Conservation (phyloP, 2,113 vertebrate genomes). For the Phoenicopterus ruber region DNA sequence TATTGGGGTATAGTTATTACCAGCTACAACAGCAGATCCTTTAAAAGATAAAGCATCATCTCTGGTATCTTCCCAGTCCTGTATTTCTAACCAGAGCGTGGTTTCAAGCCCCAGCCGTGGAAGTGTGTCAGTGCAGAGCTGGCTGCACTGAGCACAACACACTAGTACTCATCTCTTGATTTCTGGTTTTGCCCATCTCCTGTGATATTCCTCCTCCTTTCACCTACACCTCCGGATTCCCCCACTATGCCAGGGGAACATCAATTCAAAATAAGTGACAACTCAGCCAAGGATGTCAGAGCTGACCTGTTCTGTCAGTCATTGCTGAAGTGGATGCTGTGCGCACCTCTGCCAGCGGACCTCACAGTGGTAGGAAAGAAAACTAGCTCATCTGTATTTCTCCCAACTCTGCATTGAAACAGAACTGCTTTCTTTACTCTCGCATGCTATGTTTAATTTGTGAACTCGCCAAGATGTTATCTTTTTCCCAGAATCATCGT, state of each 20-base stretch:
- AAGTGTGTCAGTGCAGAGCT: not conserved
- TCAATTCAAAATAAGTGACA: not conserved
- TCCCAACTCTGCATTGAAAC: not conserved
- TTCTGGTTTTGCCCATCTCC: not conserved
- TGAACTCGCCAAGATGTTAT: not conserved
- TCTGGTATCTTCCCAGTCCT: not conserved
- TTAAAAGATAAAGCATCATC: not conserved
- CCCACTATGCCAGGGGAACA: not conserved
- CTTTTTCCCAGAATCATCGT: not conserved
- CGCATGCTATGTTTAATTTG: not conserved
- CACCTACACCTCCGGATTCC: not conserved
- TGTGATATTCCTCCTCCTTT: not conserved
- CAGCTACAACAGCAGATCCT: not conserved
- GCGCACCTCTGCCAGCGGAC: not conserved
- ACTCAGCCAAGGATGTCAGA: not conserved
- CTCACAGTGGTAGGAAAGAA: not conserved
- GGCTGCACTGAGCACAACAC: not conserved
- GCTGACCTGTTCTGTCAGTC: not conserved
- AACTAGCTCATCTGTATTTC: not conserved
- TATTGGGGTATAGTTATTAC: not conserved
- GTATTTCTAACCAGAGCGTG: not conserved
- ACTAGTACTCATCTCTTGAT: fast-evolving
- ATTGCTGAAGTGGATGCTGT: fast-evolving
- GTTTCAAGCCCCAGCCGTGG: not conserved
- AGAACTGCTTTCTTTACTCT: not conserved